A percentile compares a stretch with the other conserved stretches of the same genome.
Evolutionary conservation across 2,888 invertebrate genomes (phyloP).

Genomic region (Idaea biselata): DNA sequence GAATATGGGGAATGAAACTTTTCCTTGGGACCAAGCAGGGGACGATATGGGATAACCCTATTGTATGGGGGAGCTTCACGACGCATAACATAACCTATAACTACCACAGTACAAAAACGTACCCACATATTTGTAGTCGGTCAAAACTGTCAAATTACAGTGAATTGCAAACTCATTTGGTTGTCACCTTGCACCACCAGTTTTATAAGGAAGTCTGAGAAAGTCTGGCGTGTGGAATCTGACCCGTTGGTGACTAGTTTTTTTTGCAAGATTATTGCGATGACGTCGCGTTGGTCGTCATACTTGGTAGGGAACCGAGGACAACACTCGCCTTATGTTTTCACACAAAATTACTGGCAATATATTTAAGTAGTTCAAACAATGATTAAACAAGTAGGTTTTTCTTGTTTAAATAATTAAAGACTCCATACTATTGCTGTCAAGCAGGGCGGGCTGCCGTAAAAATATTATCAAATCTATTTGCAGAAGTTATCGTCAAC

Average conservation of each 20-base stretch:
- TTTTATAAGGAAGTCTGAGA: constrained; percentile 1
- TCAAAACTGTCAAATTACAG: background rate
- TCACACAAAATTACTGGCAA: background rate
- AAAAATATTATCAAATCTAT: too few species aligned
- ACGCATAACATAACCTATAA: background rate
- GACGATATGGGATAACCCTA: too few species aligned
- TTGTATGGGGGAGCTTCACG: too few species aligned
- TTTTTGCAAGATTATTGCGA: background rate
- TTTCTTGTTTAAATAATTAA: too few species aligned
- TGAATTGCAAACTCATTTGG: background rate
- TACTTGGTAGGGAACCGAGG: background rate
- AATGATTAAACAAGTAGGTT: too few species aligned
- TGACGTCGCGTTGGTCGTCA: background rate
- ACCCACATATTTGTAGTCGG: background rate
- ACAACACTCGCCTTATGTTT: background rate
- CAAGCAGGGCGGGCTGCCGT: too few species aligned
- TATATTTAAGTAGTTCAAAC: too few species aligned
- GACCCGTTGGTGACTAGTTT: background rate
- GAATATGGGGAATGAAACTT: too few species aligned
- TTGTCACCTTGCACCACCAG: background rate
- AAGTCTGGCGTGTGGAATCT: constrained; percentile 1
- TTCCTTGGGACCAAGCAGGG: too few species aligned
- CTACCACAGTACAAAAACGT: background rate
- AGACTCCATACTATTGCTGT: too few species aligned
- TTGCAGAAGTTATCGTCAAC: too few species aligned